Evolutionary conservation across 2,113 vertebrate genomes (phyloP).

Genomic region (Siphamia tubifer): DNA sequence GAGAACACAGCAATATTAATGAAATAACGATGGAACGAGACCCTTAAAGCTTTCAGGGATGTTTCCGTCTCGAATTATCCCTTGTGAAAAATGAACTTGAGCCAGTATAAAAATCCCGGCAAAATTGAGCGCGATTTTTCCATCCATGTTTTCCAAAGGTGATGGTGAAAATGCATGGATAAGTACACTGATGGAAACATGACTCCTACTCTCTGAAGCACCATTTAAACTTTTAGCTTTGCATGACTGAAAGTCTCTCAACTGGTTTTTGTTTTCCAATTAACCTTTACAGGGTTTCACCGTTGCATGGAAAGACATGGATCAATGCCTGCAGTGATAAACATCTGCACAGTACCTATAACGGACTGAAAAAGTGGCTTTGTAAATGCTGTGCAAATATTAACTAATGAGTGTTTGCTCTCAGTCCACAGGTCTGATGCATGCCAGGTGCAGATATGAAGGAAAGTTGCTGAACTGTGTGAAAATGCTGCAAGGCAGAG

Average conservation of each 20-base stretch:
- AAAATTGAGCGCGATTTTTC: no score
- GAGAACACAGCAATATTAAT: no score
- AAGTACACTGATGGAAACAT: no score
- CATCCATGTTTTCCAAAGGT: no score
- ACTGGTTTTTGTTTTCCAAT: slow-evolving; percentile 67
- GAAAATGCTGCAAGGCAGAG: slow-evolving; percentile 8
- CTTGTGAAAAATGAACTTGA: no score
- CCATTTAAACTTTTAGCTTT: slow-evolving; percentile 36
- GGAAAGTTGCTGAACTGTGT: slow-evolving; percentile 43
- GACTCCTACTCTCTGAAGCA: not conserved
- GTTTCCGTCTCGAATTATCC: no score
- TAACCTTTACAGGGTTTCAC: slow-evolving; percentile 72
- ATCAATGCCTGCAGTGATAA: slow-evolving; percentile 70
- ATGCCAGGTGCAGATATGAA: slow-evolving; percentile 57
- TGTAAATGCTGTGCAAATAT: slow-evolving; percentile 67
- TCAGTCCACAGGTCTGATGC: slow-evolving; percentile 48
- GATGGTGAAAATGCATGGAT: no score
- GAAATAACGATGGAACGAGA: no score
- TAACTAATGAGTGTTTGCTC: slow-evolving; percentile 58
- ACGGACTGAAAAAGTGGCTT: slow-evolving; percentile 60
- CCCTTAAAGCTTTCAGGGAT: no score
- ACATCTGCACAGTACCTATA: slow-evolving; percentile 59
- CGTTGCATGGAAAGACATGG: slow-evolving; percentile 67
- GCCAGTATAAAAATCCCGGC: no score
- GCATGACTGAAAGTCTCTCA: slow-evolving; percentile 25